Evolutionary conservation across 2,888 invertebrate genomes (phyloP).

Genomic region (Phania funesta): DNA sequence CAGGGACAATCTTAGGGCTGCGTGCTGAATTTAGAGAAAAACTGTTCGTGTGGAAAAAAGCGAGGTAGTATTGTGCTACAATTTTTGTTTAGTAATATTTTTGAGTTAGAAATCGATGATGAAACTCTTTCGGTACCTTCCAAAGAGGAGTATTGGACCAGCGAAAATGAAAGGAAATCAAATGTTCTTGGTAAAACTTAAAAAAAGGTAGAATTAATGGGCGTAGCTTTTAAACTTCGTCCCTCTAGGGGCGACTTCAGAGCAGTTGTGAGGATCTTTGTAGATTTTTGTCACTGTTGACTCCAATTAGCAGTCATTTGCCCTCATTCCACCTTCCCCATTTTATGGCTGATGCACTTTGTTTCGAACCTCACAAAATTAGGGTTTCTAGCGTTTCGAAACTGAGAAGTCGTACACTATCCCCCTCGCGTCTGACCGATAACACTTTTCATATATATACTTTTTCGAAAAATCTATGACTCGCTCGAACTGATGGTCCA

Average conservation of each 20-base stretch:
- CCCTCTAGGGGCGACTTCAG: background rate
- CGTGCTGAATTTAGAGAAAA: conserved; percentile 17
- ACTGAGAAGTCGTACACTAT: background rate
- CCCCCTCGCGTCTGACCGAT: no score
- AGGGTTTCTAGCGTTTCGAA: background rate
- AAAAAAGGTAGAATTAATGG: background rate
- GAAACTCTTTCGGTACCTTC: background rate
- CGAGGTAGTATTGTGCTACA: background rate
- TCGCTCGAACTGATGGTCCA: no score
- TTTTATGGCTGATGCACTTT: background rate
- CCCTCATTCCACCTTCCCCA: background rate
- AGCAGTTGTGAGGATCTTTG: background rate
- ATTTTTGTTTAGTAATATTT: background rate
- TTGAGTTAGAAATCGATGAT: conserved; percentile 3
- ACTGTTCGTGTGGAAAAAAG: background rate
- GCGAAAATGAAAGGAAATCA: background rate
- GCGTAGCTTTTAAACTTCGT: background rate
- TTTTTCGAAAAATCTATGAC: no score
- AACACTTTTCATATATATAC: no score
- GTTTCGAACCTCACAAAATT: background rate
- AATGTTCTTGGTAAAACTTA: no score
- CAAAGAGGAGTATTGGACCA: background rate
- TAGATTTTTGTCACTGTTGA: background rate
- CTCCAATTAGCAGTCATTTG: background rate
- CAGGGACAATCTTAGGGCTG: background rate